Conservation (phyloP, 2,888 invertebrate genomes). For the Microplitis manilae region DNA sequence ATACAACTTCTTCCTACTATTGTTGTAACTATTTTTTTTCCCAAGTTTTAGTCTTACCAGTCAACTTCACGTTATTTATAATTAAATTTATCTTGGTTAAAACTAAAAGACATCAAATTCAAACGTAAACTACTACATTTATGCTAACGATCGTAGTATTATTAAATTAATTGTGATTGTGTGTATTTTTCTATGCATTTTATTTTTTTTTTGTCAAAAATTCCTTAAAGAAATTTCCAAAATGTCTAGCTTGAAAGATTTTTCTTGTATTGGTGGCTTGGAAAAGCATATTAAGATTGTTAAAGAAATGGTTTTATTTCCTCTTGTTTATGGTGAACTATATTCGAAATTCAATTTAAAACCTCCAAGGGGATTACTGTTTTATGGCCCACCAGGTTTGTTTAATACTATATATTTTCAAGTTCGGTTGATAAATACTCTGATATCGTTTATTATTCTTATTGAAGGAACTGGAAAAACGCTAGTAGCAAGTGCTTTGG, state of each 20-base stretch:
- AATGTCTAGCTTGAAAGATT: constrained; percentile 62
- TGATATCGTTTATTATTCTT: constrained; percentile 27
- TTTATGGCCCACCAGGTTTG: constrained; percentile 92
- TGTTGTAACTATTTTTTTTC: too few relatives aligned
- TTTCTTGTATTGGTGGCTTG: constrained; percentile 81
- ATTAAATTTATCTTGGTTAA: too few relatives aligned
- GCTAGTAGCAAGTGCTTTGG: constrained; percentile 87
- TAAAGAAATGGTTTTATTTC: constrained; percentile 92
- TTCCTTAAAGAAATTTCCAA: constrained; percentile 25
- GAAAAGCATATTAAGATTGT: constrained; percentile 87
- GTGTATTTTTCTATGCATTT: too few relatives aligned
- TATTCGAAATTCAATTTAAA: constrained; percentile 87
- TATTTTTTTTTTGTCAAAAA: too few relatives aligned
- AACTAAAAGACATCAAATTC: too few relatives aligned
- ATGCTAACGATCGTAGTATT: too few relatives aligned
- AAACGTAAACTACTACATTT: too few relatives aligned
- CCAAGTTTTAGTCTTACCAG: too few relatives aligned
- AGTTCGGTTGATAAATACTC: not conserved
- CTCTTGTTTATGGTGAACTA: constrained; percentile 90
- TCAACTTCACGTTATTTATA: too few relatives aligned
- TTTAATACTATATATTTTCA: constrained; percentile 59
- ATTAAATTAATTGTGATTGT: too few relatives aligned
- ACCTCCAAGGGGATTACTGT: constrained; percentile 90
- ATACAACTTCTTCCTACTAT: too few relatives aligned
- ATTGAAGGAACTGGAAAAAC: constrained; percentile 89